A percentile compares a stretch with the other conserved stretches of the same genome.
Evolutionary conservation across 2,888 invertebrate species (phyloP).

Genomic region (Augochlorella aurata): DNA sequence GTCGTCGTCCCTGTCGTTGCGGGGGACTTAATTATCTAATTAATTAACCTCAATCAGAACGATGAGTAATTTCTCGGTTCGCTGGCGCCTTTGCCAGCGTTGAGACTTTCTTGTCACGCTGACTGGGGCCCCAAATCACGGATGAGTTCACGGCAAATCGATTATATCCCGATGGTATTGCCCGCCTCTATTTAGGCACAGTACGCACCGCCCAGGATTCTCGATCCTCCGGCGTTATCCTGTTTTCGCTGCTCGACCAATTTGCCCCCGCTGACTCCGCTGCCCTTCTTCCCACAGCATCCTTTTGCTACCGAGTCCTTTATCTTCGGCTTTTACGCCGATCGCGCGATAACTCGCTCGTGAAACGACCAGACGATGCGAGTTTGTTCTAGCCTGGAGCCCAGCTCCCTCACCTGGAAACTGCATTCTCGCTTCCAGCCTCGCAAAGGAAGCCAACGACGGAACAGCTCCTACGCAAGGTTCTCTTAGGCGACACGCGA

Average conservation of each 20-base stretch:
- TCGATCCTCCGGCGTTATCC: constrained; percentile 68
- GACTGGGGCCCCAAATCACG: constrained; percentile 79
- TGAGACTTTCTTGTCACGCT: constrained; percentile 81
- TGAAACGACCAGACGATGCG: constrained; percentile 62
- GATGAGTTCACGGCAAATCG: constrained; percentile 81
- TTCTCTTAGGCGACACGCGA: background rate
- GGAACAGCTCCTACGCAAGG: background rate
- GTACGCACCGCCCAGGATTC: constrained; percentile 49
- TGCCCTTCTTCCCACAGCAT: background rate
- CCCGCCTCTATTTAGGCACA: constrained; percentile 54
- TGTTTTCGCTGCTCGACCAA: constrained; percentile 66
- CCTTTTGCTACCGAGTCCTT: constrained; percentile 41
- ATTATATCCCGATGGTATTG: constrained; percentile 76
- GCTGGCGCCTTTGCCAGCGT: constrained; percentile 79
- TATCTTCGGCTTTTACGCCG: constrained; percentile 64
- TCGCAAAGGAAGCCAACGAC: constrained; percentile 1
- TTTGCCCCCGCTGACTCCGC: constrained; percentile 46
- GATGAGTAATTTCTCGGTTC: constrained; percentile 82
- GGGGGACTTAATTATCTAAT: constrained; percentile 81
- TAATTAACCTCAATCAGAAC: constrained; percentile 82
- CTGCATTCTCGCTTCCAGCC: constrained; percentile 17
- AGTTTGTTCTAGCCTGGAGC: constrained; percentile 40
- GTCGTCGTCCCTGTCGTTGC: constrained; percentile 42
- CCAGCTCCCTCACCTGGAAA: constrained; percentile 48
- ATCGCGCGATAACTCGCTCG: constrained; percentile 66